These are phyloP conservation scores for Eulacestoma nigropectus DNA, from an alignment of 2,113 vertebrate species.

Conservation along the genomic window DNA sequence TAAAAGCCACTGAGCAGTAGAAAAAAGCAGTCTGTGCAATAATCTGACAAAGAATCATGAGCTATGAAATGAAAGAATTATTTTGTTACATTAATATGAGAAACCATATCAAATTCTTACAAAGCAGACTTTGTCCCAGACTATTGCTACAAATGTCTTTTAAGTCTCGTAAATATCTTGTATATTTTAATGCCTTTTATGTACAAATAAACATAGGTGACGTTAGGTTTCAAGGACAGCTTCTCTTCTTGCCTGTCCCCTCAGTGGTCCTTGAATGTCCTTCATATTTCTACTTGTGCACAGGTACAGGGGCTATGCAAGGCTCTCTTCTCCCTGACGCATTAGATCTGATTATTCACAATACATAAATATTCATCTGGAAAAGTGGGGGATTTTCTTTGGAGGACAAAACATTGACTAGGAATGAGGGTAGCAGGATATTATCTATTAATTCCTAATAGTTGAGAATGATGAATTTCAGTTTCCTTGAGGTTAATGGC, in stretches of 20 bases:
- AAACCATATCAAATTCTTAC: not conserved
- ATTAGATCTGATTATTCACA: not conserved
- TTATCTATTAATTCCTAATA: not conserved
- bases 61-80: constrained; percentile 22
- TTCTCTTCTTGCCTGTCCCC: not conserved
- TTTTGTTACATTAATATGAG: not conserved
- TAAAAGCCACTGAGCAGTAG: constrained; percentile 15
- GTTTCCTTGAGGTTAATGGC: not conserved
- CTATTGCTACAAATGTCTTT: not conserved
- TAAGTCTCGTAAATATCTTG: not conserved
- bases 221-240: not conserved
- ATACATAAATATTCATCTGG: not conserved
- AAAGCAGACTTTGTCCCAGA: not conserved
- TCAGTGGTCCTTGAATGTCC: not conserved
- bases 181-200: not conserved
- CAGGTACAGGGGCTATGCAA: not conserved
- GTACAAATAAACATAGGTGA: not conserved
- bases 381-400: not conserved
- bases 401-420: not conserved
- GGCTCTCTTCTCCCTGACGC: not conserved
- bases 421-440: not conserved
- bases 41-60: constrained; percentile 22
- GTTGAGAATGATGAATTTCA: not conserved
- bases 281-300: not conserved
- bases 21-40: constrained; percentile 20